A percentile compares a stretch with the other conserved stretches of the same genome.
Conservation (phyloP, 2,797 vertebrate species). For the Sebastes diploproa region DNA sequence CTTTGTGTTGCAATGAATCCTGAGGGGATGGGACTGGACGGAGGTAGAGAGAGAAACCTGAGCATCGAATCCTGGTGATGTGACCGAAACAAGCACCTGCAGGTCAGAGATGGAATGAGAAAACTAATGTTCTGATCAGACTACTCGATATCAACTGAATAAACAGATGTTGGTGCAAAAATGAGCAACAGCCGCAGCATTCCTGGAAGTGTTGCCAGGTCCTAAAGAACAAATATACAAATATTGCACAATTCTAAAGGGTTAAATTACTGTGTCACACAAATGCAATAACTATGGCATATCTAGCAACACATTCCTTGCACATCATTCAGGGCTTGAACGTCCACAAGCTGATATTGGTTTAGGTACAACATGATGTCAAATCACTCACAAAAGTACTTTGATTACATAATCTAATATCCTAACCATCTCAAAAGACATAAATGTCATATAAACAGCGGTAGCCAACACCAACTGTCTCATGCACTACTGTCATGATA, state of each 20-base stretch:
- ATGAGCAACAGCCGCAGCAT: accelerated
- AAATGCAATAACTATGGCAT: not conserved
- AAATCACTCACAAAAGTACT: no score
- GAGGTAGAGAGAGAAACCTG: not conserved
- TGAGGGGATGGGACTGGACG: not conserved
- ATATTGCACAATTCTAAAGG: not conserved
- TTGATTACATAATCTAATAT: not conserved
- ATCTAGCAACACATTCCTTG: not conserved
- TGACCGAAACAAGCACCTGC: not conserved
- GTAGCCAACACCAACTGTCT: no score
- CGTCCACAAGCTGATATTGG: not conserved
- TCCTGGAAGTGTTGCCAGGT: not conserved
- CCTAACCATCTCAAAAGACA: not conserved
- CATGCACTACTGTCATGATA: no score
- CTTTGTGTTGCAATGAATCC: not conserved
- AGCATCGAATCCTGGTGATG: not conserved
- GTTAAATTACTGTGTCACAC: not conserved
- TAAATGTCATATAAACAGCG: not conserved
- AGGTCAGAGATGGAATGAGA: not conserved
- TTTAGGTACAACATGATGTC: no score
- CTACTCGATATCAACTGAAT: not conserved
- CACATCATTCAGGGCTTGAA: not conserved
- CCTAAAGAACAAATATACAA: not conserved
- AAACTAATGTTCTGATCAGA: not conserved
- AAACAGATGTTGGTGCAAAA: accelerated